Percentiles rank a stretch among this genome's conserved stretches.
Conservation (phyloP, 2,797 vertebrate genomes). For the Crocodylus rhombifer region DNA sequence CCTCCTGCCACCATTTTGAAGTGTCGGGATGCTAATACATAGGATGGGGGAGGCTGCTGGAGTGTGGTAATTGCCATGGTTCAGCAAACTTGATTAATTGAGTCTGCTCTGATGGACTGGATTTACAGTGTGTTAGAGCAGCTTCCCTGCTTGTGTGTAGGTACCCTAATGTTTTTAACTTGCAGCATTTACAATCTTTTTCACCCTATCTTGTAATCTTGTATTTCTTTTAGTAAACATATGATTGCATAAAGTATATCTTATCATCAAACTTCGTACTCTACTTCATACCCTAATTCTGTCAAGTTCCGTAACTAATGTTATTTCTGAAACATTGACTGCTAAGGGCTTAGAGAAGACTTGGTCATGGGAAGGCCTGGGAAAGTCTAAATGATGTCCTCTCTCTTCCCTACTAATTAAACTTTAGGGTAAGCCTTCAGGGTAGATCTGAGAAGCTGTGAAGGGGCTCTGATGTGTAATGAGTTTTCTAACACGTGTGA, state of each 20-base stretch:
- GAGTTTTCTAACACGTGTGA: neutral
- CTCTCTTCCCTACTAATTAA: too few species aligned
- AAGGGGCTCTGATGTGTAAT: neutral
- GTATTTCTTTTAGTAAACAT: neutral
- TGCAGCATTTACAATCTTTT: neutral
- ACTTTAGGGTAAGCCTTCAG: neutral
- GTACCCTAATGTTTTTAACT: neutral
- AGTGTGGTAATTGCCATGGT: too few species aligned
- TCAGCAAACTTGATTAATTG: too few species aligned
- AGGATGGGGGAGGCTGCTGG: too few species aligned
- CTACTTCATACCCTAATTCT: neutral
- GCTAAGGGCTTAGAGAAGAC: neutral
- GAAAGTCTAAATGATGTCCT: neutral
- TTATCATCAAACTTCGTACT: neutral
- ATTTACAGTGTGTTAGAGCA: too few species aligned
- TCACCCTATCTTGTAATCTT: neutral
- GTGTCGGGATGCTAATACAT: too few species aligned
- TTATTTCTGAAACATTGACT: neutral
- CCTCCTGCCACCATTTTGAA: too few species aligned
- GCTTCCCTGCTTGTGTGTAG: too few species aligned
- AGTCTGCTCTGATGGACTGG: too few species aligned
- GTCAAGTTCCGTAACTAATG: too few species aligned
- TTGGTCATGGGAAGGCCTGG: neutral
- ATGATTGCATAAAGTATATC: neutral
- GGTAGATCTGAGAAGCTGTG: neutral